Percentiles rank a stretch among this genome's conserved stretches.
Evolutionary conservation across 2,797 vertebrate genomes (phyloP).

Genomic region (Manis javanica): DNA sequence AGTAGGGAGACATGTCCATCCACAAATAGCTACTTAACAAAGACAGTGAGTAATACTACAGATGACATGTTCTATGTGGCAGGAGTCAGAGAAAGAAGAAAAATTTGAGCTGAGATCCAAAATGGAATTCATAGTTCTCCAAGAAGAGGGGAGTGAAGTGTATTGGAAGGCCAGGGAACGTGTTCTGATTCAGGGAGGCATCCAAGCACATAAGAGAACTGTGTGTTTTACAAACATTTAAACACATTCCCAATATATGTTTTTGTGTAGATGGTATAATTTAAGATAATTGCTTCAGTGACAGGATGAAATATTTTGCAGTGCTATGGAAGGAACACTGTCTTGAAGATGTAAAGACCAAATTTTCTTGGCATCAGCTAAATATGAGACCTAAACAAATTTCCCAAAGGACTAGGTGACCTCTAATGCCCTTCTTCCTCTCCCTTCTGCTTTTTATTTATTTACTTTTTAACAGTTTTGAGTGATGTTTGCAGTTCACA

Average conservation of each 20-base stretch:
- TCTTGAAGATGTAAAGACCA: neutral
- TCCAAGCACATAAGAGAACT: neutral
- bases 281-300: neutral
- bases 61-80: neutral
- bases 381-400: neutral
- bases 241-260: neutral
- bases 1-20: neutral
- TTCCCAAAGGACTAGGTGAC: neutral
- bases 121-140: neutral
- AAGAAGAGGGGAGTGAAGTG: neutral
- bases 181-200: neutral
- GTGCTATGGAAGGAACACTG: neutral
- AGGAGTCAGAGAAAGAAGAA: neutral
- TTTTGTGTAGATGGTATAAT: neutral
- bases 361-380: conserved; percentile 1
- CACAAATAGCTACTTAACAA: neutral
- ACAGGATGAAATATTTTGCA: conserved; percentile 38
- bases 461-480: conserved; percentile 5
- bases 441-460: neutral
- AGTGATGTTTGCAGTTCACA: conserved; percentile 42
- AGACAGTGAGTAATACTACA: neutral
- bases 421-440: neutral
- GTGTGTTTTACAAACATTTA: neutral
- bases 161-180: neutral
- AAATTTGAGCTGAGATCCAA: neutral